Conservation (phyloP, 2,113 vertebrate species). For the Pao palembangensis region DNA sequence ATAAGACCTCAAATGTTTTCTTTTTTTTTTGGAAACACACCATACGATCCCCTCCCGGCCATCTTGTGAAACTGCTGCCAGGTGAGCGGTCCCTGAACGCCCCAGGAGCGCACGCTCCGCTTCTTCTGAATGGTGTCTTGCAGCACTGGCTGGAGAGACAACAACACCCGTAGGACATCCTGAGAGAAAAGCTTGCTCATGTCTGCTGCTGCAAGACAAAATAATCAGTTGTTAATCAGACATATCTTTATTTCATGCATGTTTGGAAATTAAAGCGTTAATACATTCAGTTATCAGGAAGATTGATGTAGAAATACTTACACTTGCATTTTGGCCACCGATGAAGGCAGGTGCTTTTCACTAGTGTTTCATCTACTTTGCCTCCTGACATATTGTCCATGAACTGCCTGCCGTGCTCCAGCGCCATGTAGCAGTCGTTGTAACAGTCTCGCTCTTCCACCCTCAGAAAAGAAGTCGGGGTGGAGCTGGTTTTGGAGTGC, state of each 20-base stretch:
- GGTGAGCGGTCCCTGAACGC: constrained; percentile 94
- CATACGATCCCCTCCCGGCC: constrained; percentile 96
- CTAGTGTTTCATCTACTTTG: constrained; percentile 95
- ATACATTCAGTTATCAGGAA: background rate
- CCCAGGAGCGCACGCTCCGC: constrained; percentile 94
- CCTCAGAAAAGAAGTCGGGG: constrained; percentile 76
- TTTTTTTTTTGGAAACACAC: constrained; percentile 69
- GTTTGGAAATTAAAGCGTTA: too few species aligned
- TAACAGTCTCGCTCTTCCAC: constrained; percentile 95
- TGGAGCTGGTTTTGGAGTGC: constrained; percentile 65
- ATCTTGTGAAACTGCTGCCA: constrained; percentile 99
- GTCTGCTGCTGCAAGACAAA: constrained; percentile 77
- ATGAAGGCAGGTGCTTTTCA: constrained; percentile 96
- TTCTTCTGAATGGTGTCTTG: constrained; percentile 99
- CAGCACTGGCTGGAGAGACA: constrained; percentile 94
- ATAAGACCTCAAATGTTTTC: background rate
- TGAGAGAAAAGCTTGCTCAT: constrained; percentile 95
- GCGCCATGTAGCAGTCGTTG: constrained; percentile 95
- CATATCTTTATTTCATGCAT: background rate
- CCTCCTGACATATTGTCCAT: constrained; percentile 99
- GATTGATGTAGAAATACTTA: constrained; percentile 50
- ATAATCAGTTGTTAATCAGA: background rate
- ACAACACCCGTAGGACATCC: constrained; percentile 94
- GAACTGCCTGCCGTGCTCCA: constrained; percentile 97
- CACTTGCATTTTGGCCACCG: constrained; percentile 95